Evolutionary conservation across 1,140 invertebrate genomes (phyloP).

Genomic region (Pentalonia nigronervosa): DNA sequence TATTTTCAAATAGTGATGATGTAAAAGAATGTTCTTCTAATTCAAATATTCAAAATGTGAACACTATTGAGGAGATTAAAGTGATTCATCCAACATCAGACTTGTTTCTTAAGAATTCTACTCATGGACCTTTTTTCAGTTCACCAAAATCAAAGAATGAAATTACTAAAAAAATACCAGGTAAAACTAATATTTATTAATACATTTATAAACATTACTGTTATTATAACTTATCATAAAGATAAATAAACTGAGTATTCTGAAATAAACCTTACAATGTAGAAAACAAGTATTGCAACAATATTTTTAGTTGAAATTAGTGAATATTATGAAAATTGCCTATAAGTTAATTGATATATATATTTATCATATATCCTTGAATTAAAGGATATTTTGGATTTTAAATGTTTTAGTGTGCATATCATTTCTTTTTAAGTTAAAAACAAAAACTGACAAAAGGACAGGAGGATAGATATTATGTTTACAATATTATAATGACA

Average conservation of each 20-base stretch:
- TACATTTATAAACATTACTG: not conserved
- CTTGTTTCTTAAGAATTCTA: not conserved
- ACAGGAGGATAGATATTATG: not conserved
- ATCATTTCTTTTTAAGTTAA: too few relatives aligned
- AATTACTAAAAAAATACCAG: conserved; percentile 12
- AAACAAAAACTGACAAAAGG: too few relatives aligned
- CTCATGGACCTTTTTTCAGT: conserved; percentile 26
- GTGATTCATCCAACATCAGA: not conserved
- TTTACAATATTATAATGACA: too few relatives aligned
- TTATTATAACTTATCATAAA: not conserved
- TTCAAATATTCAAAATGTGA: not conserved
- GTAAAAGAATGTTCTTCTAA: not conserved
- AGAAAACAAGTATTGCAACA: not conserved
- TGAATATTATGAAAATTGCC: not conserved
- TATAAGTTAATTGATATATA: not conserved
- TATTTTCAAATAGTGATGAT: not conserved
- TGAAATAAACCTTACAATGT: not conserved
- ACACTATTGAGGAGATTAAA: not conserved
- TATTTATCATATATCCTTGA: not conserved
- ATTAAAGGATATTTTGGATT: not conserved
- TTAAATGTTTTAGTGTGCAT: too few relatives aligned
- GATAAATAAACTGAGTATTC: not conserved
- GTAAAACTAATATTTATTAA: not conserved
- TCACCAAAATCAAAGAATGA: conserved; percentile 17
- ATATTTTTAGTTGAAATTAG: not conserved